Evolutionary conservation across 2,797 vertebrate genomes (phyloP).

Genomic region (Selene dorsalis): DNA sequence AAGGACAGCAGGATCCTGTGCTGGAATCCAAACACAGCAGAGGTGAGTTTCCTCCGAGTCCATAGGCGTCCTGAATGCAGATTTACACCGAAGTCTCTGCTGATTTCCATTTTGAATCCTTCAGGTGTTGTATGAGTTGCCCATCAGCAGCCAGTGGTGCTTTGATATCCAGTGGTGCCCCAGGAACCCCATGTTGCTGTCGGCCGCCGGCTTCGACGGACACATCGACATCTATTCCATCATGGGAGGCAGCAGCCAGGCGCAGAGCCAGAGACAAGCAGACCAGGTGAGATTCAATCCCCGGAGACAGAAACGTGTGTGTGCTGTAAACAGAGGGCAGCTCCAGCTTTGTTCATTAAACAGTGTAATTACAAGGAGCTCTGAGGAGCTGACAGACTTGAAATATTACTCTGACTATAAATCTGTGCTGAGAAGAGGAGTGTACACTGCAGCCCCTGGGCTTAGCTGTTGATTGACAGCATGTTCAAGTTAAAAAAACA

Average conservation of each 20-base stretch:
- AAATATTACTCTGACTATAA: too few relatives aligned
- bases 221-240: conserved; percentile 94
- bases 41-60: conserved; percentile 80
- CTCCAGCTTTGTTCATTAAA: not conserved
- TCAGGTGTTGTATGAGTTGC: conserved; percentile 96
- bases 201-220: conserved; percentile 94
- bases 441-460: too few relatives aligned
- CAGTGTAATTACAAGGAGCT: too few relatives aligned
- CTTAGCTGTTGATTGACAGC: too few relatives aligned
- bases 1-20: conserved; percentile 97
- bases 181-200: conserved; percentile 94
- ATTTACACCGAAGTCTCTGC: not conserved
- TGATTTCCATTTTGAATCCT: too few relatives aligned
- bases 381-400: not conserved
- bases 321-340: not conserved
- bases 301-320: not conserved
- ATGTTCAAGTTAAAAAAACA: too few relatives aligned
- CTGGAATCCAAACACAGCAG: conserved; percentile 95
- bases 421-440: too few relatives aligned
- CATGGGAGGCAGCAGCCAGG: conserved; percentile 92
- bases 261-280: conserved; percentile 88
- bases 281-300: conserved; percentile 85
- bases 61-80: not conserved
- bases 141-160: conserved; percentile 95
- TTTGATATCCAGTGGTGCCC: conserved; percentile 99